Evolutionary conservation across 1,140 invertebrate species (phyloP), one percentile per base, ranked within the genome.

Genomic region (Magallana angulata): DNA sequence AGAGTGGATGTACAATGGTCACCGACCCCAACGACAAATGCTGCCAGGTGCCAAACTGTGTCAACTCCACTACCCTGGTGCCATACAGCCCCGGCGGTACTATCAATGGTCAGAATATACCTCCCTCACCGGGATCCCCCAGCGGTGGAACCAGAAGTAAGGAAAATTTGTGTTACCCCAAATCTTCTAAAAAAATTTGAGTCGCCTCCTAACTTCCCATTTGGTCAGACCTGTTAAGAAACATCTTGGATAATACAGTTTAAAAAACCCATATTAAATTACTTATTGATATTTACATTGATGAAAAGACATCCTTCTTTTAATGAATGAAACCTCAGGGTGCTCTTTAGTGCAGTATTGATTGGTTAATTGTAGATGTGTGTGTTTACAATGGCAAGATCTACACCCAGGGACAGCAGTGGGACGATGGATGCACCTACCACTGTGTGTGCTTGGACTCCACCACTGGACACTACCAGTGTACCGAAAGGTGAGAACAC

Each of bases 361-460:
- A 24, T 71, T 71, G 64, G 6, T 71, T 6, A 71, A 14, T 58
- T 82, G 57, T 86, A 92, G 92, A 90, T 85, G 85, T 85, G 48
- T 93, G 93, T 88, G 68, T 93, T 56, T 93, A 93, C 87, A 91
- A 93, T 12, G 91, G 92, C 8, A 89, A 89, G 36, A 82, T 85
- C 1, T 93, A 93, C 88, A 87, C 87, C 11, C 91, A 91, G 59
- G 91, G 91, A 30, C 90, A 93, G 68, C 90, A 82, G 18, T 93
- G 92, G 92, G 89, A 91, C 36, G 92, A 91, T 90, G 93, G 93
- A 7, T 93, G 92, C 76, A 86, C 89, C n/a, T 92, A 91, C 89
- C 83, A 87, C 3, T 93, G 92, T 90, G 86, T 90, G 2, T 93
- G 92, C 89, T 68, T 91, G 1, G 91, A 93, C 82, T 81, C 85